A percentile compares a stretch with the other conserved stretches of the same genome.
phyloP scores from a whole-genome alignment of 37 sponge, comb jelly and placozoan species.

The Oscarella lobularis region DNA sequence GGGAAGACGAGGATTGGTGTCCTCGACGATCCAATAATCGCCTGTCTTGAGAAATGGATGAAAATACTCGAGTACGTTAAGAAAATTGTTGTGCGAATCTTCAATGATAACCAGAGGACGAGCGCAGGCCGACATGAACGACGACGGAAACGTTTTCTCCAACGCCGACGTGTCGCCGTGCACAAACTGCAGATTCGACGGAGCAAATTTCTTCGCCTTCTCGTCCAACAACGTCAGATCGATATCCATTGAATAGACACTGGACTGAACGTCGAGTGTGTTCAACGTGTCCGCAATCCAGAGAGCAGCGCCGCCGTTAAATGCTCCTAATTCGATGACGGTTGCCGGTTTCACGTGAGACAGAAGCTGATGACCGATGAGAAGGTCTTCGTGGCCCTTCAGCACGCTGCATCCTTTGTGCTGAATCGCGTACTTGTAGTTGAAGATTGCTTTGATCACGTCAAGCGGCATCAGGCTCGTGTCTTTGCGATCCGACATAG shows the following conservation, averaged over 20 bases:
- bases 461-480: slow-evolving; percentile 11
- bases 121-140: slow-evolving; percentile 13
- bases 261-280: slow-evolving; percentile 8
- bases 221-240: slow-evolving; percentile 20
- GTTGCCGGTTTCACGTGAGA: slow-evolving; percentile 24
- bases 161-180: slow-evolving; percentile 27
- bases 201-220: slow-evolving; percentile 9
- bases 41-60: slow-evolving; percentile 19
- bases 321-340: slow-evolving; percentile 53
- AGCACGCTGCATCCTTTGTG: slow-evolving; percentile 15
- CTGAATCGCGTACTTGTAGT: slow-evolving; percentile 13
- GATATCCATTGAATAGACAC: slow-evolving; percentile 35
- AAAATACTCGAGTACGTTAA: slow-evolving; percentile 26
- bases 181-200: slow-evolving; percentile 33
- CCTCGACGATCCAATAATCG: slow-evolving; percentile 51
- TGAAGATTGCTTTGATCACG: not conserved
- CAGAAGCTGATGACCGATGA: slow-evolving; percentile 22
- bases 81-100: slow-evolving; percentile 34
- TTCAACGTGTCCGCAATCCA: slow-evolving; percentile 34
- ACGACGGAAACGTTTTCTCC: slow-evolving; percentile 23
- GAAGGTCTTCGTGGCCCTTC: slow-evolving; percentile 17
- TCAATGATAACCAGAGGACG: slow-evolving; percentile 47
- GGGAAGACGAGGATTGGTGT: slow-evolving; percentile 19
- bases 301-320: slow-evolving; percentile 33
- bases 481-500: no score